Base-by-base conservation (phyloP, 2,888 invertebrate species). In the Xiphydria camelus region DNA sequence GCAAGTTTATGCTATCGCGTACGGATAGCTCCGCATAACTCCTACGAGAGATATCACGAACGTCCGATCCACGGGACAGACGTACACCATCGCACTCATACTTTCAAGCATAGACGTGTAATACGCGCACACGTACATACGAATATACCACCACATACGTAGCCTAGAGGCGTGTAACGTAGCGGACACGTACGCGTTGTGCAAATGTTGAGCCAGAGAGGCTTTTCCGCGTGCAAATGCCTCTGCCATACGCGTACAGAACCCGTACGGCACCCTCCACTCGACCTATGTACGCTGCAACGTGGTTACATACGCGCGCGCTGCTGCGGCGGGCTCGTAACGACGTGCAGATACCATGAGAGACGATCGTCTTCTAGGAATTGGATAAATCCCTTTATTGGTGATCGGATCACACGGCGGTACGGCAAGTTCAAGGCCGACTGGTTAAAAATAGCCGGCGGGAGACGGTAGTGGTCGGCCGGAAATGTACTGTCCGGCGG, bases 331-430 rank as follows among this genome's bases (percentile, higher is more conserved):
- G 54, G 49, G 51, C 53, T 54, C 49, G 49, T 47, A 47, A 41
- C 44, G 43, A n/a, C 43, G 51, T 49, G 47, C 51, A 58, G 59
- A 51, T 51, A 56, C 59, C 53, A 57, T 52, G 57, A 47, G 51
- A 61, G 51, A 52, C 63, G 59, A 66, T 65, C 60, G 62, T 57
- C 61, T 59, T 65, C 65, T 66, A 55, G 57, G 66, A 68, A 69
- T 66, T 64, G 62, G 62, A 66, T 67, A 67, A 68, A 61, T 64
- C 62, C 58, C 57, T 66, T 64, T 66, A 64, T 64, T 66, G 62
- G 64, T 61, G 65, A 68, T 67, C 63, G 65, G 60, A 67, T 67
- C 64, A 59, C 59, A 55, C 12, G 46, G 45, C 19, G 41, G 53
- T 35, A 46, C 53, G 53, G 56, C 62, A 68, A 67, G 66, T 68